Conservation (phyloP, 2,888 invertebrate genomes). For the Cordilura impudica region DNA sequence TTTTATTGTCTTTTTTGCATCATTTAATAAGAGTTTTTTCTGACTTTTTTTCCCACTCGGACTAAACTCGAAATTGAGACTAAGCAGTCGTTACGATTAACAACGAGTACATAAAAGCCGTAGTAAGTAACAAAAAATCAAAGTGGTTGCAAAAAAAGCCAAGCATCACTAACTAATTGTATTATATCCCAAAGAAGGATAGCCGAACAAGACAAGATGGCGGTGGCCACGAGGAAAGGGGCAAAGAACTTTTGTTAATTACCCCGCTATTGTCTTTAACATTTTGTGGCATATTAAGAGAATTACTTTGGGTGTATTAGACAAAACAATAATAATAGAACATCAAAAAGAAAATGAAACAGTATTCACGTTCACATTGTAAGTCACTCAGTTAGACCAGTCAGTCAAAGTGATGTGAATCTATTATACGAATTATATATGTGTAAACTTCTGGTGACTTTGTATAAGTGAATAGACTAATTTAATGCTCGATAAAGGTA, state of each 20-base stretch:
- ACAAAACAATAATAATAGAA: conserved; percentile 34
- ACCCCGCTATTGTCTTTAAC: conserved; percentile 56
- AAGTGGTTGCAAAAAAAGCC: conserved; percentile 6
- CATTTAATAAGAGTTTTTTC: conserved; percentile 53
- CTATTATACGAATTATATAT: conserved; percentile 44
- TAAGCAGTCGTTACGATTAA: not conserved
- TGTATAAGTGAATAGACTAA: conserved; percentile 34
- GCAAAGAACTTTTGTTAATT: conserved; percentile 52
- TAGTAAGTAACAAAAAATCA: conserved; percentile 1
- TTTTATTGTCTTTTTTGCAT: conserved; percentile 59
- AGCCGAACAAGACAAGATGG: conserved; percentile 4
- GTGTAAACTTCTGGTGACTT: conserved; percentile 31
- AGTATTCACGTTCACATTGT: conserved; percentile 12
- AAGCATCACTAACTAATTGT: conserved; percentile 53
- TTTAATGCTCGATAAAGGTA: conserved; percentile 54
- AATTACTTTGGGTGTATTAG: conserved; percentile 41
- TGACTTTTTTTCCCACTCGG: conserved; percentile 14
- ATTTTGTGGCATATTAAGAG: conserved; percentile 54
- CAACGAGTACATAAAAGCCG: conserved; percentile 12
- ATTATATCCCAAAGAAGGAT: conserved; percentile 44
- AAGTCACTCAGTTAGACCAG: conserved; percentile 14
- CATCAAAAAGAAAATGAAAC: conserved; percentile 5
- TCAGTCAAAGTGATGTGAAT: conserved; percentile 49
- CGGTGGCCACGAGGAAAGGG: not conserved
- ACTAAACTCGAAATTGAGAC: conserved; percentile 14